Conservation (phyloP, 1,140 invertebrate species). For the Cotesia glomerata region DNA sequence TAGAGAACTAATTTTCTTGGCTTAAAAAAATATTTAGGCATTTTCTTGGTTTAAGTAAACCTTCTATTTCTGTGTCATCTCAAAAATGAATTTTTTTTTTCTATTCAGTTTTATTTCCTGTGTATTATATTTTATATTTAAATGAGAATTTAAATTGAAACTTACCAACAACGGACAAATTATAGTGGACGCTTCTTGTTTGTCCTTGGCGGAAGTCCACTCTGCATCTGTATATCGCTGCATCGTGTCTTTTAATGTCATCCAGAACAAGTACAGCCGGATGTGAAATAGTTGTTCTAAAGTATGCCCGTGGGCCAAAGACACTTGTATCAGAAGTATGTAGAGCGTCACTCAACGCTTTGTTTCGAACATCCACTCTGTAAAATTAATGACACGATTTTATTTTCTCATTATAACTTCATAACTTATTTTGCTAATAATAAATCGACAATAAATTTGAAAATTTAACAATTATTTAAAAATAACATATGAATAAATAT, state of each 20-base stretch:
- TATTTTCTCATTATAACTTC: not conserved
- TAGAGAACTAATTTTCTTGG: too few relatives aligned
- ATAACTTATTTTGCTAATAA: too few relatives aligned
- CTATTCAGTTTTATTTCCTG: too few relatives aligned
- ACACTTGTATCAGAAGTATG: slow-evolving; percentile 80
- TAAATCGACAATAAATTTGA: too few relatives aligned
- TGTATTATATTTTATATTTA: not conserved
- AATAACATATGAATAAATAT: too few relatives aligned
- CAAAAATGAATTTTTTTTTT: too few relatives aligned
- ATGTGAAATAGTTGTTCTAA: slow-evolving; percentile 70
- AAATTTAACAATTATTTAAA: too few relatives aligned
- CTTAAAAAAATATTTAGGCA: too few relatives aligned
- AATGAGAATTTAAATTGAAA: slow-evolving; percentile 31
- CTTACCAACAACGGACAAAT: slow-evolving; percentile 88
- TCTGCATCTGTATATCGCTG: slow-evolving; percentile 85
- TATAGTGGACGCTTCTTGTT: slow-evolving; percentile 85
- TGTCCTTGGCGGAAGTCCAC: slow-evolving; percentile 88
- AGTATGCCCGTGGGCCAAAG: slow-evolving; percentile 81
- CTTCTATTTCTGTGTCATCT: too few relatives aligned
- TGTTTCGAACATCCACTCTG: slow-evolving; percentile 82
- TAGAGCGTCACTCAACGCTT: slow-evolving; percentile 70
- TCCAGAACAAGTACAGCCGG: slow-evolving; percentile 78
- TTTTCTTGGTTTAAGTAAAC: too few relatives aligned
- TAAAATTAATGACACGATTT: slow-evolving; percentile 49
- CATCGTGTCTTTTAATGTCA: slow-evolving; percentile 81